Percentiles rank a stretch among this genome's conserved stretches.
Conservation (phyloP, 2,888 invertebrate species). For the Panzeria rudis region DNA sequence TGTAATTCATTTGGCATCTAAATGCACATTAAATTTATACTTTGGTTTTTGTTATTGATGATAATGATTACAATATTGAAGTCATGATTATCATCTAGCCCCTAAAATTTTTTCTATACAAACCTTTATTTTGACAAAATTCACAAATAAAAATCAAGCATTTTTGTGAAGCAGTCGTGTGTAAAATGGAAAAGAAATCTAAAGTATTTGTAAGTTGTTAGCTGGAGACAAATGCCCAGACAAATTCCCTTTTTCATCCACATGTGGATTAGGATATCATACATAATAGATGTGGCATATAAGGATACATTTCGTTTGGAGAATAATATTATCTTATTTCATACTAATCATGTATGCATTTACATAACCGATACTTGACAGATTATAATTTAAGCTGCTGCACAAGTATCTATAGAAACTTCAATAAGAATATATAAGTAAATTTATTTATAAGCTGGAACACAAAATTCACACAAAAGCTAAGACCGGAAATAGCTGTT, state of each 20-base stretch:
- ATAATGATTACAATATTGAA: slow-evolving; percentile 63
- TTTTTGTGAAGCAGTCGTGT: slow-evolving; percentile 51
- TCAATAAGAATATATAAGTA: not conserved
- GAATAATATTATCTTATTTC: not conserved
- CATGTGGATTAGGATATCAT: not conserved
- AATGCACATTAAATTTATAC: slow-evolving; percentile 44
- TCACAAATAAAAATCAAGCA: slow-evolving; percentile 4
- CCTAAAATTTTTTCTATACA: not conserved
- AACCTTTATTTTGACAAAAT: slow-evolving; percentile 2
- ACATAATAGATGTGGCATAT: not conserved
- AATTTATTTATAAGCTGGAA: not conserved
- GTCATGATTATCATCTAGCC: slow-evolving; percentile 37
- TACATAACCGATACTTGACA: not conserved
- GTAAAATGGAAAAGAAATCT: slow-evolving; percentile 29
- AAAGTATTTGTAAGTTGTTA: not conserved
- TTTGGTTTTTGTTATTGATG: slow-evolving; percentile 49
- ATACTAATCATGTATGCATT: not conserved
- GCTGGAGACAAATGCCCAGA: slow-evolving; percentile 3
- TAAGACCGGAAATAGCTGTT: too few species aligned
- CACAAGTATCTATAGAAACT: not conserved
- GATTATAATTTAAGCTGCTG: not conserved
- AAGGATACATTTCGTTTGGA: too few species aligned
- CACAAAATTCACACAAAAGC: too few species aligned
- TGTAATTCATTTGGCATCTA: slow-evolving; percentile 53
- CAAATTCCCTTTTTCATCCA: not conserved